Percentiles rank a stretch among this genome's conserved stretches.
Conservation (phyloP, 1,140 invertebrate genomes). For the Trichonephila clavata region DNA sequence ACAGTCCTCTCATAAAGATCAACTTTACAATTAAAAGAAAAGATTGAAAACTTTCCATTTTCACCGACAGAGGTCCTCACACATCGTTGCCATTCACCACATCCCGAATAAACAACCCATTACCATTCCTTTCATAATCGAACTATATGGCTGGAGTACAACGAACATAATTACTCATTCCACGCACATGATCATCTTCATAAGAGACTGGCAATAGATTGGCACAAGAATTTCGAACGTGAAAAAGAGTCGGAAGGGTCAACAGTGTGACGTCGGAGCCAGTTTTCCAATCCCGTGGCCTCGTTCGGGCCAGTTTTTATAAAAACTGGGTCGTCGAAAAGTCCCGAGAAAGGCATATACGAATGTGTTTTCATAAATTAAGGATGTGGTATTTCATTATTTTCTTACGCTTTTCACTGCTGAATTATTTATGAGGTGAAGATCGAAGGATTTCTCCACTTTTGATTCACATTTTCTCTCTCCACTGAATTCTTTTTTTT, state of each 20-base stretch:
- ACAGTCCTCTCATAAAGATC: no score
- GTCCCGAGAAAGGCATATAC: neutral
- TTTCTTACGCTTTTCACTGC: neutral
- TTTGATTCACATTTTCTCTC: neutral
- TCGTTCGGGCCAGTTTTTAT: slow-evolving; percentile 10
- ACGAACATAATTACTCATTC: neutral
- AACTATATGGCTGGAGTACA: neutral
- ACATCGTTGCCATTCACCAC: neutral
- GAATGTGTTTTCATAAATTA: slow-evolving; percentile 13
- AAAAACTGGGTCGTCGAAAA: neutral
- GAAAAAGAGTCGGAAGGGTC: neutral
- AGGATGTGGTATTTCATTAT: slow-evolving; percentile 35
- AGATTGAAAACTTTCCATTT: no score
- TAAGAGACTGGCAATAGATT: neutral
- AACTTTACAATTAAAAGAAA: no score
- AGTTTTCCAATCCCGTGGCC: slow-evolving; percentile 29
- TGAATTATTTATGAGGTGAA: slow-evolving; percentile 27
- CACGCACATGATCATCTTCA: neutral
- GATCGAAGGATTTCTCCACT: slow-evolving; percentile 22
- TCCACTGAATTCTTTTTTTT: neutral
- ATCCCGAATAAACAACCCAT: neutral
- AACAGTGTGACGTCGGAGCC: neutral
- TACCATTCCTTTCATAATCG: neutral
- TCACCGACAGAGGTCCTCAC: no score
- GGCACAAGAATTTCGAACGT: neutral